Base-by-base conservation (phyloP, 2,113 vertebrate genomes). In the Hippocampus mohnikei region DNA sequence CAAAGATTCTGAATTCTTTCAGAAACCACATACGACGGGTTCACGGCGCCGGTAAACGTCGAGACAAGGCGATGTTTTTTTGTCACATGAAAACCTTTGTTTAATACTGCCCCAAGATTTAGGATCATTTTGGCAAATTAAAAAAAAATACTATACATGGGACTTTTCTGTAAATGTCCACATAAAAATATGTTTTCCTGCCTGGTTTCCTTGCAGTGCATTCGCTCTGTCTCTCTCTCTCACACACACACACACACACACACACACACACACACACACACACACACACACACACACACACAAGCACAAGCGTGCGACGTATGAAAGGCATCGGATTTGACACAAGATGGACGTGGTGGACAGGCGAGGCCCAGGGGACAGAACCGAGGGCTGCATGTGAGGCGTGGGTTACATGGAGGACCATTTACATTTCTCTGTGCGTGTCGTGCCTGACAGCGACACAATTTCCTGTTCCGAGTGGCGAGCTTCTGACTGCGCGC, bases 391-490 rank as follows among this genome's bases (percentile, higher is more conserved):
- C 86, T 88, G 90, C 83, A 88, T 89, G 85, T 84, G 83, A 90
- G 82, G 82, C 83, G 79, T 87, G 88, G 80, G 75, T 88, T 91
- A 88, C 81, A 72, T 67, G 79, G 85, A 88, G 79, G 86, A 81
- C 82, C 86, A 92, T 92, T 92, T 93, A 93, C 91, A 92, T 93
- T 93, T 93, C 86, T 90, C 84, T 85, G 76, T 78, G 70, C 20
- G 81, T 86, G 72, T 88, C 90, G 85, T 86, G 86, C 82, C 84
- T 92, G 92, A 93, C 92, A 93, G 91, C 77, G 84, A 91, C 90
- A 93, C 91, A 93, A 93, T 93, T 92, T 92, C 89, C 91, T 93
- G 88, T 92, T 91, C 91, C 87, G 84, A 89, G 88, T 92, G 91
- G 89, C 72, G 70, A 89, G 88, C 90, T 89, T 83, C 80, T 90